Conservation (phyloP, 1,140 invertebrate species). For the Manduca sexta region DNA sequence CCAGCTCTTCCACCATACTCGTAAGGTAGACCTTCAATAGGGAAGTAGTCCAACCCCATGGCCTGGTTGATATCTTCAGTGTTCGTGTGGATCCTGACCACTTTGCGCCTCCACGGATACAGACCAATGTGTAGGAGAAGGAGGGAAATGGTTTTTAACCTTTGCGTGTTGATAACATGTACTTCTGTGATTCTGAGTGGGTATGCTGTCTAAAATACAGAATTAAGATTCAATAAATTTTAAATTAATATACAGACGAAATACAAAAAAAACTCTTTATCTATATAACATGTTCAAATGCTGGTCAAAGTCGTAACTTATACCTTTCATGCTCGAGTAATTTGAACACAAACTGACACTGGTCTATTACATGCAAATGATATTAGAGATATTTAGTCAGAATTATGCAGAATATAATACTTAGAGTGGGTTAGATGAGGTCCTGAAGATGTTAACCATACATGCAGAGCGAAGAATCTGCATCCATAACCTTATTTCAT, state of each 20-base stretch:
- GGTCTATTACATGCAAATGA: no score
- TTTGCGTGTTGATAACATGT: constrained; percentile 56
- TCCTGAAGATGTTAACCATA: no score
- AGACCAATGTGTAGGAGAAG: constrained; percentile 51
- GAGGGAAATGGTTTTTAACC: constrained; percentile 54
- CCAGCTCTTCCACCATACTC: constrained; percentile 62
- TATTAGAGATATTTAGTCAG: no score
- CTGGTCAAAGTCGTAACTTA: no score
- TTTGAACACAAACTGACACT: no score
- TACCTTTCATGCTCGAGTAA: no score
- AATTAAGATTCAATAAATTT: not conserved
- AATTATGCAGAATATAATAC: no score
- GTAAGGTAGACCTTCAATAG: constrained; percentile 44
- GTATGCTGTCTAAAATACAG: constrained; percentile 46
- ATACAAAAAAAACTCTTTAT: no score
- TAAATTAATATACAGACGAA: not conserved
- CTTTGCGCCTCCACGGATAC: constrained; percentile 57
- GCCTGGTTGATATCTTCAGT: constrained; percentile 42
- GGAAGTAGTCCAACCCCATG: constrained; percentile 43
- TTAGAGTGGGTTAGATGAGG: no score
- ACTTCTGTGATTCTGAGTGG: constrained; percentile 48
- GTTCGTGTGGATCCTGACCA: constrained; percentile 39
- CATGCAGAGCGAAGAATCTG: no score
- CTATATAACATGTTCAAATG: no score
- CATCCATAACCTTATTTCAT: no score